Evolutionary conservation across 2,113 vertebrate species (phyloP).

Genomic region (Indicator maculatus): DNA sequence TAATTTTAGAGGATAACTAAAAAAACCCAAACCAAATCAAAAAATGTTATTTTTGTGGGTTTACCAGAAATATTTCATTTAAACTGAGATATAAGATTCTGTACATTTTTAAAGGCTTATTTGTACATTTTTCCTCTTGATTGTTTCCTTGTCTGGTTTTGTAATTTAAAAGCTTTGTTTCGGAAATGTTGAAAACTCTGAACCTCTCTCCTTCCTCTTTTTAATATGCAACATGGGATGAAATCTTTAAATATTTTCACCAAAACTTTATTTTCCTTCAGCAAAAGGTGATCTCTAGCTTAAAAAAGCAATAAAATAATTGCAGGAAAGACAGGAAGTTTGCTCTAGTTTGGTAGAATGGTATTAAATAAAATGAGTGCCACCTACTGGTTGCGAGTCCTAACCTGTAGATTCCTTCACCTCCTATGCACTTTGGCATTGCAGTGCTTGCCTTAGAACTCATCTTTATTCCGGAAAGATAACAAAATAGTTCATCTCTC

Average conservation of each 20-base stretch:
- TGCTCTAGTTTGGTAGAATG: neutral
- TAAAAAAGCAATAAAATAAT: neutral
- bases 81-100: neutral
- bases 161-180: neutral
- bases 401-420: slow-evolving; percentile 7
- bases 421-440: slow-evolving; percentile 19
- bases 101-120: neutral
- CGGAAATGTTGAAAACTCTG: neutral
- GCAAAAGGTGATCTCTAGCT: neutral
- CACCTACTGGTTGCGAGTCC: slow-evolving; percentile 61
- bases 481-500: slow-evolving; percentile 56
- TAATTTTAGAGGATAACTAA: neutral
- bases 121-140: neutral
- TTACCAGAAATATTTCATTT: neutral
- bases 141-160: neutral
- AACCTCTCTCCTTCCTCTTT: neutral
- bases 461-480: slow-evolving; percentile 62
- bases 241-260: neutral
- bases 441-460: slow-evolving; percentile 8
- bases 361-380: slow-evolving; percentile 66
- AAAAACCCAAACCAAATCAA: neutral
- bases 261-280: neutral
- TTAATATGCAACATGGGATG: neutral
- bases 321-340: neutral
- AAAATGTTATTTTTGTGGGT: neutral